These are phyloP conservation scores for Lissonota sp. DNA, from an alignment of 2,888 invertebrate species.

Conservation along the genomic window DNA sequence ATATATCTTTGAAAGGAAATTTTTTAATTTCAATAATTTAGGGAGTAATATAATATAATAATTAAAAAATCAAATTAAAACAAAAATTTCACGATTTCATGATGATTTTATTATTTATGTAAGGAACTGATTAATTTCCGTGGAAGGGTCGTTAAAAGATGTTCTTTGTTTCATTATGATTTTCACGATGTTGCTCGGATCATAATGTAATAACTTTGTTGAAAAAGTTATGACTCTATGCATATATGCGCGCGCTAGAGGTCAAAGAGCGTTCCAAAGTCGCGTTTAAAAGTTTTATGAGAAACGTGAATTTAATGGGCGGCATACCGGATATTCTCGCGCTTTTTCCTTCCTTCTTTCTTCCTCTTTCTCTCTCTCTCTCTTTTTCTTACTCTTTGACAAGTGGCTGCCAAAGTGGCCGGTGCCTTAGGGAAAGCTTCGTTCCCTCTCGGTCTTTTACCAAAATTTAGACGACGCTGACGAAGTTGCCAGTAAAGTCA, in stretches of 20 bases:
- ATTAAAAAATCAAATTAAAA: too few species aligned
- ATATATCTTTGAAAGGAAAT: too few species aligned
- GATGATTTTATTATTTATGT: too few species aligned
- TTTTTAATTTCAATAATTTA: too few species aligned
- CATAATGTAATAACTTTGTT: too few species aligned
- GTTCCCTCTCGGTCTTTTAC: conserved; percentile 34
- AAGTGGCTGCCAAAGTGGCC: conserved; percentile 62
- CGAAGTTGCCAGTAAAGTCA: conserved; percentile 13
- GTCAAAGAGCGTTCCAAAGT: conserved; percentile 8
- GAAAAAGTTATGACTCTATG: too few species aligned
- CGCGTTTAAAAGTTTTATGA: conserved; percentile 55
- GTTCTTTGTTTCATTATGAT: too few species aligned
- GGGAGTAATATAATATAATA: too few species aligned
- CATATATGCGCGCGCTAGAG: not conserved
- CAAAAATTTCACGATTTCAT: too few species aligned
- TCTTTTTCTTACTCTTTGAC: conserved; percentile 47
- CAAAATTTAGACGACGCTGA: conserved; percentile 46
- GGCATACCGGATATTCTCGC: conserved; percentile 46
- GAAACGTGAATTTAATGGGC: conserved; percentile 59
- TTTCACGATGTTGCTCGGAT: too few species aligned
- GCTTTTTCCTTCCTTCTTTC: conserved; percentile 22
- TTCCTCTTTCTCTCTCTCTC: conserved; percentile 19
- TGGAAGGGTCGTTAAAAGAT: too few species aligned
- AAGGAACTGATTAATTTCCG: too few species aligned
- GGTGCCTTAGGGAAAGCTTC: conserved; percentile 39